Evolutionary conservation across 2,888 invertebrate genomes (phyloP).

Genomic region (Hyposoter dolosus): DNA sequence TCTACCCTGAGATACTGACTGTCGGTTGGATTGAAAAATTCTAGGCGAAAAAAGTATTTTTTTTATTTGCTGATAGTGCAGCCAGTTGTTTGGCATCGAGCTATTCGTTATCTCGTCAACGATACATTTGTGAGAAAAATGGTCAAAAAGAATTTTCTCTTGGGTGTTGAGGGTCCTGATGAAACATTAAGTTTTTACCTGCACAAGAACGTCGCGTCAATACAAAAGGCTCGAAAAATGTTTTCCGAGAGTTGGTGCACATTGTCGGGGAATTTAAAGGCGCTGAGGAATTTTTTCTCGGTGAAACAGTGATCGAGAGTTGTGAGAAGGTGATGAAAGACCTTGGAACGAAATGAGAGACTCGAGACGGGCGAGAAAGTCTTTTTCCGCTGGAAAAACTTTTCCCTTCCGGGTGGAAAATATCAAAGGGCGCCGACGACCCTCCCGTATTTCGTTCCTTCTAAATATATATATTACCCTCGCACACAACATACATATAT

Average conservation of each 20-base stretch:
- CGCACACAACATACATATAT: constrained; percentile 38
- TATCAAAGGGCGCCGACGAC: constrained; percentile 48
- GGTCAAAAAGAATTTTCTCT: not conserved
- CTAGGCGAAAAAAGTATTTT: not conserved
- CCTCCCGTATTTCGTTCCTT: constrained; percentile 46
- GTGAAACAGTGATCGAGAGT: constrained; percentile 38
- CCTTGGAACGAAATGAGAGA: constrained; percentile 36
- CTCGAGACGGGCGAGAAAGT: constrained; percentile 12
- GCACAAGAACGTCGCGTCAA: not conserved
- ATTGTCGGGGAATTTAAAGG: constrained; percentile 12
- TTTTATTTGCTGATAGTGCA: not conserved
- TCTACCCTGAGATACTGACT: not conserved
- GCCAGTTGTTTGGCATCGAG: not conserved
- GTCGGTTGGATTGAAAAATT: not conserved
- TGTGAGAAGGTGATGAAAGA: constrained; percentile 29
- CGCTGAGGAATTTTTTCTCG: constrained; percentile 8
- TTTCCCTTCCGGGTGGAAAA: constrained; percentile 51
- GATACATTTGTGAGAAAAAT: not conserved
- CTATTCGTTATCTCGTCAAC: not conserved
- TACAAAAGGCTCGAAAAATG: not conserved
- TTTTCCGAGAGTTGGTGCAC: not conserved
- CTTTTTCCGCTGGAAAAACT: constrained; percentile 63
- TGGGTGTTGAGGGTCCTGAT: not conserved
- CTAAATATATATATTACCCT: constrained; percentile 58
- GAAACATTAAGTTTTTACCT: not conserved